Base-by-base conservation (phyloP, 2,797 vertebrate genomes). In the Ispidina picta region DNA sequence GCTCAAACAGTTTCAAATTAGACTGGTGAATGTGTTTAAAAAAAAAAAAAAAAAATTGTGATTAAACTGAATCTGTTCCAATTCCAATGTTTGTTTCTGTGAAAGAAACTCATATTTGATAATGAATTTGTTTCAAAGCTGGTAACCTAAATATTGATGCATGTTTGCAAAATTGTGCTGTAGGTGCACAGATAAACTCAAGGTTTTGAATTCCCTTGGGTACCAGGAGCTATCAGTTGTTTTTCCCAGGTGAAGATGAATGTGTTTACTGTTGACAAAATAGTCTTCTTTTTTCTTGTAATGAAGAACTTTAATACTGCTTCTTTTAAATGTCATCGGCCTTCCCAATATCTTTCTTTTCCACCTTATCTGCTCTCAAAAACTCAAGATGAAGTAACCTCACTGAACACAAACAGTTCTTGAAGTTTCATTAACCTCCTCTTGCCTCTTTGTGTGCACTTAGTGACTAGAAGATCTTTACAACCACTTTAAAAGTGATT, bases 391-490 rank as follows among this genome's bases (percentile, higher is more conserved):
- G 17, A 85, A 91, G 83, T 88, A 91, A 83, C 44, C 46, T 77
- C 48, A 52, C 48, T 28, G 72, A 91, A 87, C 15, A 28, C 37
- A 83, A 91, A 74, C 28, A 80, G 51, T 72, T 93, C 60, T 82
- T 93, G 88, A 93, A 83, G 86, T 92, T 94, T 88, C 74, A 85
- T 90, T 93, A 85, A 90, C 75, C 62, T 92, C 35, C 65, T 80
- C 35, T 80, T 87, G 41, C 65, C 48, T 91, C 72, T 84, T 80
- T 69, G 48, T 91, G 55, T 69, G 78, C 2, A 13, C 51, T 69
- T 72, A 56, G 62, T 85, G 86, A 80, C 72, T 84, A 71, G 62
- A 62, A 93, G 77, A 72, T 87, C 81, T 93, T 93, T 83, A 70
- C 43, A 86, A 35, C 31, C 46, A 35, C 83, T 90, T 92, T 69